Evolutionary conservation across 2,113 vertebrate species (phyloP).

Genomic region (Drymodes brunneopygia): DNA sequence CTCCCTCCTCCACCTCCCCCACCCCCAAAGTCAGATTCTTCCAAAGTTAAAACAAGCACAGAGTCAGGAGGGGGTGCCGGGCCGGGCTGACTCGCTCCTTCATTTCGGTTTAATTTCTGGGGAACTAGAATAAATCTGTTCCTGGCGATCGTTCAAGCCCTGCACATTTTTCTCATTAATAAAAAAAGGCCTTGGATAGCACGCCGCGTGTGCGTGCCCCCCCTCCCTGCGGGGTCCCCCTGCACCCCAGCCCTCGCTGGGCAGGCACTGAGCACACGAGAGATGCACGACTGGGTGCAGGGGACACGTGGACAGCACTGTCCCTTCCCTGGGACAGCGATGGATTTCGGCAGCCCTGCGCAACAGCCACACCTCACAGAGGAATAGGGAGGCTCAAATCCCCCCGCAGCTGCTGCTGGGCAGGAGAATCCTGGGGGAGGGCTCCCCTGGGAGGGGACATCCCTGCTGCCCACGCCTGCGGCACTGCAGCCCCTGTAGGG

Average conservation of each 20-base stretch:
- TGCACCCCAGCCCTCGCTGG: not conserved
- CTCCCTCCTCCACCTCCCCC: constrained; percentile 37
- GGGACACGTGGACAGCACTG: not conserved
- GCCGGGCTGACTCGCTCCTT: constrained; percentile 54
- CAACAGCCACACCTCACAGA: not conserved
- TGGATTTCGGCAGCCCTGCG: not conserved
- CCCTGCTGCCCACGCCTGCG: not conserved
- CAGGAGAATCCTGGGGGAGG: not conserved
- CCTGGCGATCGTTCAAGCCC: constrained; percentile 77
- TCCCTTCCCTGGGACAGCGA: not conserved
- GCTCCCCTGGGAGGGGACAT: not conserved
- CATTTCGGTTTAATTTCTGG: constrained; percentile 78
- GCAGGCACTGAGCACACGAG: not conserved
- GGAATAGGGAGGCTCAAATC: not conserved
- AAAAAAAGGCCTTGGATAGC: constrained; percentile 73
- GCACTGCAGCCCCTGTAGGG: not conserved
- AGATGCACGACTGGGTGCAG: not conserved
- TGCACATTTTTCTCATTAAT: constrained; percentile 84
- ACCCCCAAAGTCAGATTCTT: constrained; percentile 74
- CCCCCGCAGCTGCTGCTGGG: not conserved
- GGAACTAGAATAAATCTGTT: constrained; percentile 72
- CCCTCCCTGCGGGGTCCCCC: not conserved
- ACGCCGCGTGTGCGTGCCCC: constrained; percentile 39
- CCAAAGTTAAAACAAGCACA: constrained; percentile 80
- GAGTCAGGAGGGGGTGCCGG: constrained; percentile 61